These are phyloP conservation scores for Leptoteleia sp. DNA, from an alignment of 1,140 invertebrate genomes.

Conservation along the genomic window DNA sequence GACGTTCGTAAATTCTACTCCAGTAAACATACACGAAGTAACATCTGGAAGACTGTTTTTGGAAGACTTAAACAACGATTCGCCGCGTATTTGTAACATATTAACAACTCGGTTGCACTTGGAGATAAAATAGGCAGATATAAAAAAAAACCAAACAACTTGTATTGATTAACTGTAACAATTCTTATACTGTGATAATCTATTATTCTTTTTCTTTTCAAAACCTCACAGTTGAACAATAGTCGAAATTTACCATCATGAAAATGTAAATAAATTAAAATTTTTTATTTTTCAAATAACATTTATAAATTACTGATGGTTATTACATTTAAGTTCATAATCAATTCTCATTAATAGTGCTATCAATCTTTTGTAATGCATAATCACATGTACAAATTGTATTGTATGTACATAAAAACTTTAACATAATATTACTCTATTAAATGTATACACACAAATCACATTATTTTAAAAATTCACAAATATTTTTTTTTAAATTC, in stretches of 20 bases:
- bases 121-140: conserved; percentile 52
- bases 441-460: too few relatives aligned
- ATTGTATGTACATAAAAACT: too few relatives aligned
- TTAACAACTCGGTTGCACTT: conserved; percentile 53
- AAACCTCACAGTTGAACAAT: conserved; percentile 12
- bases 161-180: conserved; percentile 15
- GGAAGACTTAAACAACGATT: conserved; percentile 69
- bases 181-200: conserved; percentile 53
- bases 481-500: too few relatives aligned
- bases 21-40: conserved; percentile 27
- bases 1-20: conserved; percentile 28
- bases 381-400: too few relatives aligned
- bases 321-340: conserved; percentile 23
- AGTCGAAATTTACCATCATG: conserved; percentile 6
- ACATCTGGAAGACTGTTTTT: conserved; percentile 70
- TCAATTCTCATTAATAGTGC: conserved; percentile 12
- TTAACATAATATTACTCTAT: too few relatives aligned
- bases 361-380: too few relatives aligned
- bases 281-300: conserved; percentile 6
- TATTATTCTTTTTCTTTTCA: conserved; percentile 19
- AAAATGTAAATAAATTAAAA: conserved; percentile 47
- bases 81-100: conserved; percentile 49
- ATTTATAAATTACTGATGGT: conserved; percentile 5
- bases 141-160: conserved; percentile 5
- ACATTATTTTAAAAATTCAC: too few relatives aligned